phyloP scores from a whole-genome alignment of 2,113 vertebrate genomes.

The Thomomys bottae region DNA sequence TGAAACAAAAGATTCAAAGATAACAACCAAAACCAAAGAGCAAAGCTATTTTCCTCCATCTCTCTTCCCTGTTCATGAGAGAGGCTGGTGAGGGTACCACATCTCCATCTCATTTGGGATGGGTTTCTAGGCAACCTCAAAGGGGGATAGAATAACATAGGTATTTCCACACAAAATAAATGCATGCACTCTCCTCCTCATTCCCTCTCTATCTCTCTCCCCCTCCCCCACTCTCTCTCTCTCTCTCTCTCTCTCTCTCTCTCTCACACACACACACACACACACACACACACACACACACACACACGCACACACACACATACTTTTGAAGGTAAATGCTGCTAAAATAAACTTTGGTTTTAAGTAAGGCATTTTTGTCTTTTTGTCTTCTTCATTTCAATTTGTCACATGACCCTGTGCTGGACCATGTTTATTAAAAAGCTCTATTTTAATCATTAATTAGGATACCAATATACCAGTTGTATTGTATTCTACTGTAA shows the following conservation, averaged over 20 bases:
- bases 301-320: not conserved
- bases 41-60: not conserved
- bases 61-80: not conserved
- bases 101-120: not conserved
- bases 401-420: not conserved
- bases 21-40: not conserved
- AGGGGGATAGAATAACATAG: not conserved
- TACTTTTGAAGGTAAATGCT: conserved; percentile 8
- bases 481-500: conserved; percentile 64
- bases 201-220: no score
- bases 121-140: not conserved
- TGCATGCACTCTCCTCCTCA: no score
- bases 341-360: conserved; percentile 4
- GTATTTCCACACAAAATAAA: not conserved
- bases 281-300: not conserved
- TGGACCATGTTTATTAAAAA: conserved; percentile 58
- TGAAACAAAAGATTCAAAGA: conserved; percentile 54
- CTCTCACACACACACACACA: no score
- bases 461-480: conserved; percentile 56
- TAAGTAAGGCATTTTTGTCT: conserved; percentile 41
- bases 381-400: conserved; percentile 30
- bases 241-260: no score
- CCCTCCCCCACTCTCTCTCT: no score
- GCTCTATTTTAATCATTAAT: conserved; percentile 65
- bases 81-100: not conserved